Evolutionary conservation across 2,113 vertebrate genomes (phyloP).

Genomic region (Oryzias javanicus): DNA sequence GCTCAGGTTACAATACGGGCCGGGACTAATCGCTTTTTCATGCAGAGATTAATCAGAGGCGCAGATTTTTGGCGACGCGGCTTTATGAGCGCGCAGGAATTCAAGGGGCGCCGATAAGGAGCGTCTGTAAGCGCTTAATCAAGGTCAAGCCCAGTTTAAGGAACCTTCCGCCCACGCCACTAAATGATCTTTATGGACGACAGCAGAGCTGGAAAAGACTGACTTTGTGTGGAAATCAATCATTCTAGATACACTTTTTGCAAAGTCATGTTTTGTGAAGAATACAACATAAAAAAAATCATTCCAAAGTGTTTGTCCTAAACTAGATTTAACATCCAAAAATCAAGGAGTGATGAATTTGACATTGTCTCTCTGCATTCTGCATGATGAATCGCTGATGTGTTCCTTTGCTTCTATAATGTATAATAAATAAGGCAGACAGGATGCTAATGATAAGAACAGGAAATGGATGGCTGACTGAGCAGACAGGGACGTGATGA

Average conservation of each 20-base stretch:
- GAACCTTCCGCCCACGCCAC: conserved; percentile 50
- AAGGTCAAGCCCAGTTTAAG: conserved; percentile 53
- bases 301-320: no score
- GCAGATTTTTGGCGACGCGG: conserved; percentile 42
- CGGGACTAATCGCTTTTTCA: conserved; percentile 52
- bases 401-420: conserved; percentile 38
- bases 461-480: conserved; percentile 42
- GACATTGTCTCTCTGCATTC: conserved; percentile 8
- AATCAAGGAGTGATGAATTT: background rate
- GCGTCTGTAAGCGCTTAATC: conserved; percentile 47
- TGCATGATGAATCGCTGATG: conserved; percentile 29
- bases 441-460: conserved; percentile 44
- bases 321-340: no score
- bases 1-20: conserved; percentile 37
- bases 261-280: conserved; percentile 24
- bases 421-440: conserved; percentile 56
- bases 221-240: conserved; percentile 44
- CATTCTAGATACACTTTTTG: conserved; percentile 37
- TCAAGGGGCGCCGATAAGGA: conserved; percentile 21
- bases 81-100: conserved; percentile 52
- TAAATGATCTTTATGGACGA: conserved; percentile 67
- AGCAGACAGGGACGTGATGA: conserved; percentile 30
- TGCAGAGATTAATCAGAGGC: conserved; percentile 59
- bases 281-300: no score
- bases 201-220: conserved; percentile 31